Evolutionary conservation across 1,140 invertebrate species (phyloP), one percentile per base, ranked within the genome.

Genomic region (Lordiphosa clarofinis): DNA sequence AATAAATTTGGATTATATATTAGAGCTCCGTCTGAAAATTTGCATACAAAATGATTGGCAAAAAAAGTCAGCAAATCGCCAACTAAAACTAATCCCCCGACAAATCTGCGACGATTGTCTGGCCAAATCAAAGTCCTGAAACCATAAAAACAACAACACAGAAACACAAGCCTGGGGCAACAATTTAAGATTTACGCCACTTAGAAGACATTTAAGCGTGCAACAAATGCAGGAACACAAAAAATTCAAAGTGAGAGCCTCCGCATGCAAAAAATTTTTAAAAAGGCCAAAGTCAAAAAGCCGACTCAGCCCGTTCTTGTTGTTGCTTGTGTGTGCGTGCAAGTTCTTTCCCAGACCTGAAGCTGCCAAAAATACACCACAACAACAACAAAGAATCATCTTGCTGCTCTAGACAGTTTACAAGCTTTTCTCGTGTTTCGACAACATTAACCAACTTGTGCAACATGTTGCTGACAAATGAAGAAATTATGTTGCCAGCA

Each of bases 151-250:
- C 21, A 72, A 37, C 44, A 49, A 68, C 39, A 36, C 10, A 39
- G 38, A 49, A 37, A 37, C 35, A 36, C 28, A 19, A 46, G 60
- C 73, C 73, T 57, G 52, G 53, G 73, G 73, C 72, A 75, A 75
- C 65, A 75, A 75, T 75, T 75, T 75, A 70, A 75, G 73, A 75
- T 75, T 75, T 75, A 75, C 73, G 72, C 73, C 73, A 75, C 73
- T 75, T 75, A 75, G 72, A 75, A 75, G 73, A 54, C 56, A 75
- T 74, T 75, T 75, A 75, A 69, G 73, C 73, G 73, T 75, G 72
- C 66, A 70, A 70, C 60, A 75, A 75, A 75, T 57, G 48, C 53
- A 55, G 49, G 38, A 70, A 60, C 48, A 36, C 24, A 52, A 55
- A 36, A 47, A 36, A 39, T 62, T 33, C 35, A 28, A 44, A 46